Evolutionary conservation across 2,888 invertebrate genomes (phyloP).

Genomic region (Agrotis ipsilon): DNA sequence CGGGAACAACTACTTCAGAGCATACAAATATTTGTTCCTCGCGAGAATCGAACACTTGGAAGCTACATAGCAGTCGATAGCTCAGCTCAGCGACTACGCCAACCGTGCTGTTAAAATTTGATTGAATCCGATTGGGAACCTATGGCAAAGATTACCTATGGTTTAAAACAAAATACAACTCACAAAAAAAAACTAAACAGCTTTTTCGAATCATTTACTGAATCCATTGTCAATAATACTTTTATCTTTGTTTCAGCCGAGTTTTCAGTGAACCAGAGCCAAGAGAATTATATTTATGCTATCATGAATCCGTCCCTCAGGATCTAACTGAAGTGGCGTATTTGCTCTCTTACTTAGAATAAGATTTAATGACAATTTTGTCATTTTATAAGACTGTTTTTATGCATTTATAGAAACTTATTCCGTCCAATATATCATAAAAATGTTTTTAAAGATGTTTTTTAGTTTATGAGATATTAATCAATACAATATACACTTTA

Average conservation of each 20-base stretch:
- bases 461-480: conserved; percentile 1
- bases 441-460: neutral
- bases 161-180: too few relatives aligned
- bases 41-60: too few relatives aligned
- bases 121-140: too few relatives aligned
- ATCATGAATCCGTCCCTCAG: conserved; percentile 96
- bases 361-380: conserved; percentile 17
- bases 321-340: conserved; percentile 97
- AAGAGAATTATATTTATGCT: conserved; percentile 96
- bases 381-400: neutral
- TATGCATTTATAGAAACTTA: conserved; percentile 17
- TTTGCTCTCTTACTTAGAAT: conserved; percentile 92
- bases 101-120: too few relatives aligned
- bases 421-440: conserved; percentile 50
- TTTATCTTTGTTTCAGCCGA: conserved; percentile 89
- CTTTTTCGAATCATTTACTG: too few relatives aligned
- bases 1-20: too few relatives aligned
- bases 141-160: too few relatives aligned
- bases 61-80: too few relatives aligned
- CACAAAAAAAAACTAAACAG: too few relatives aligned
- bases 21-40: too few relatives aligned
- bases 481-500: conserved; percentile 4
- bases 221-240: too few relatives aligned
- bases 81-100: too few relatives aligned
- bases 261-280: conserved; percentile 94